A percentile compares a stretch with the other conserved stretches of the same genome.
phyloP scores from a whole-genome alignment of 2,113 vertebrate genomes.

The Mobula hypostoma region DNA sequence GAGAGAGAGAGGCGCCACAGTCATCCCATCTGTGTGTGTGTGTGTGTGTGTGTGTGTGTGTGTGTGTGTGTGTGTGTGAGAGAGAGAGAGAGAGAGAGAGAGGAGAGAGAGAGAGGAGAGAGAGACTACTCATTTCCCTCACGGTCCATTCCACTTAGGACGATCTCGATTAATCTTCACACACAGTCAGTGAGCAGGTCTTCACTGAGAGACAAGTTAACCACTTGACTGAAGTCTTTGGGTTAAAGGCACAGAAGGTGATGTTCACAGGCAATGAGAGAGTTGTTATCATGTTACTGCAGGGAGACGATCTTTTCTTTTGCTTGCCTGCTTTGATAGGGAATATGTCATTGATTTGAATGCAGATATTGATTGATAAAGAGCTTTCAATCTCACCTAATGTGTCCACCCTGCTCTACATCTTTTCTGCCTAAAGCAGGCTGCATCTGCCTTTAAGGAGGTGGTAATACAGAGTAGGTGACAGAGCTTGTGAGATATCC shows the following conservation, averaged over 20 bases:
- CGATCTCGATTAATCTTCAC: background rate
- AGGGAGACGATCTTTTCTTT: background rate
- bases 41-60: too few relatives aligned
- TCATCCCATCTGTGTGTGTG: too few relatives aligned
- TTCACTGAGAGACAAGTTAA: slow-evolving; percentile 21
- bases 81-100: too few relatives aligned
- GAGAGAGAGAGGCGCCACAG: background rate
- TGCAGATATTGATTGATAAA: slow-evolving; percentile 55
- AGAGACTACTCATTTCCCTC: background rate
- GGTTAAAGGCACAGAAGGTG: slow-evolving; percentile 29
- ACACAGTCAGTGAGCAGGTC: background rate
- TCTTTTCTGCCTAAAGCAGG: background rate
- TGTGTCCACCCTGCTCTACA: slow-evolving; percentile 17
- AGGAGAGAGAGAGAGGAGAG: background rate
- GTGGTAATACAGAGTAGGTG: background rate
- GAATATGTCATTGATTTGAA: slow-evolving; percentile 59
- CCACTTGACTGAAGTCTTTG: slow-evolving; percentile 14
- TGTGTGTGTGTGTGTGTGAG: too few relatives aligned
- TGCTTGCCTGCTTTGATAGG: slow-evolving; percentile 42
- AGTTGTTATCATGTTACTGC: slow-evolving; percentile 30
- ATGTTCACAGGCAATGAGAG: background rate
- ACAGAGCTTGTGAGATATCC: background rate
- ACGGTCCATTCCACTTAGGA: background rate
- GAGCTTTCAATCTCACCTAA: slow-evolving; percentile 48
- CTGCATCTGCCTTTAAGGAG: background rate